These are phyloP conservation scores for Chiroxiphia lanceolata DNA, from an alignment of 2,797 vertebrate genomes.

Conservation along the genomic window DNA sequence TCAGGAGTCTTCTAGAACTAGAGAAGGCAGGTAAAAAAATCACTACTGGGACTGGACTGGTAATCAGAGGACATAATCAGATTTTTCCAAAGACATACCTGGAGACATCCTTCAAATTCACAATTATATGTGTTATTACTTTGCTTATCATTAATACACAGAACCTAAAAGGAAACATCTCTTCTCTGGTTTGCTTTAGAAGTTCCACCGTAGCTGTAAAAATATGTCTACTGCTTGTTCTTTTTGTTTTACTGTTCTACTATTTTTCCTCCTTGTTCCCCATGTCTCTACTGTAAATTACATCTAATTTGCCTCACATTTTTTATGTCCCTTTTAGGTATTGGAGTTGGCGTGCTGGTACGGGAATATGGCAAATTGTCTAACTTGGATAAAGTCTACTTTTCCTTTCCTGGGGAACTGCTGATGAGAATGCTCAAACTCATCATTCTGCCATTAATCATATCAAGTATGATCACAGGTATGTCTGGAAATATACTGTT, in stretches of 20 bases:
- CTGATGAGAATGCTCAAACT: conserved; percentile 98
- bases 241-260: neutral
- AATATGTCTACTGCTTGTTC: neutral
- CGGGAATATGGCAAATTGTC: conserved; percentile 88
- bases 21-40: neutral
- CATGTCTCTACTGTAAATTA: neutral
- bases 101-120: neutral
- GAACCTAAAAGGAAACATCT: neutral
- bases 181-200: neutral
- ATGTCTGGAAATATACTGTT: conserved; percentile 3
- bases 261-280: neutral
- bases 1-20: neutral
- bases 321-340: conserved; percentile 78
- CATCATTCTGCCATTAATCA: conserved; percentile 93
- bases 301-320: neutral
- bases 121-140: neutral
- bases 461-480: conserved; percentile 99
- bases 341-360: conserved; percentile 85
- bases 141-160: neutral
- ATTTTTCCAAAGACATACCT: neutral
- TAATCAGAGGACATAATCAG: neutral
- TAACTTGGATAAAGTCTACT: conserved; percentile 89
- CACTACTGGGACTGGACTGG: neutral
- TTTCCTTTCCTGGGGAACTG: conserved; percentile 94
- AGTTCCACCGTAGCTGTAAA: neutral